phyloP scores from a whole-genome alignment of 2,797 vertebrate genomes.

The Trachops cirrhosus region DNA sequence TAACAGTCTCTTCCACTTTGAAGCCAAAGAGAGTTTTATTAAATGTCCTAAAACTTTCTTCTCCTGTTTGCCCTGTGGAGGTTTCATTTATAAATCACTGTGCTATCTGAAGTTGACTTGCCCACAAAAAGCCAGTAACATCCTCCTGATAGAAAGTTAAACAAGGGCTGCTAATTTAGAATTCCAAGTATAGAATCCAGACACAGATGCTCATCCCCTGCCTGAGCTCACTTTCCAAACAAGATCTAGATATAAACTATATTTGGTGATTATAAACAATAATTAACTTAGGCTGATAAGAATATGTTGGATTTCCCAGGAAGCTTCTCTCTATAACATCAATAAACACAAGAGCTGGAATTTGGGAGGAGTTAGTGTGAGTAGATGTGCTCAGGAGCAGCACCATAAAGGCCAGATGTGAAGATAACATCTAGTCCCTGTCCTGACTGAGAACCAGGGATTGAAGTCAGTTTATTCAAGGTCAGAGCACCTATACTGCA shows the following conservation, averaged over 20 bases:
- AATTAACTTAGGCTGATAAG: constrained; percentile 40
- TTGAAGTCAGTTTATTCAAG: not conserved
- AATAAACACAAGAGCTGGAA: not conserved
- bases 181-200: not conserved
- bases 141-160: constrained; percentile 39
- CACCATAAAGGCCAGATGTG: not conserved
- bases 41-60: not conserved
- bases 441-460: not conserved
- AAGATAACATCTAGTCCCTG: not conserved
- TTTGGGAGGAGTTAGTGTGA: not conserved
- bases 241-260: constrained; percentile 54
- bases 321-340: constrained; percentile 37
- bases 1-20: not conserved
- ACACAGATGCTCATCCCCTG: not conserved
- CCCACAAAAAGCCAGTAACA: not conserved
- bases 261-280: constrained; percentile 50
- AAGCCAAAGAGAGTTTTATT: not conserved
- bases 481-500: not conserved
- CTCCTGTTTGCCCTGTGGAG: not conserved
- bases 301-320: constrained; percentile 9
- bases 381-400: not conserved
- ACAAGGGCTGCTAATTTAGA: constrained; percentile 35
- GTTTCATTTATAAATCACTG: not conserved
- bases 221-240: constrained; percentile 18
- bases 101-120: not conserved